Evolutionary conservation across 2,888 invertebrate genomes (phyloP).

Genomic region (Meteorus cinctellus): DNA sequence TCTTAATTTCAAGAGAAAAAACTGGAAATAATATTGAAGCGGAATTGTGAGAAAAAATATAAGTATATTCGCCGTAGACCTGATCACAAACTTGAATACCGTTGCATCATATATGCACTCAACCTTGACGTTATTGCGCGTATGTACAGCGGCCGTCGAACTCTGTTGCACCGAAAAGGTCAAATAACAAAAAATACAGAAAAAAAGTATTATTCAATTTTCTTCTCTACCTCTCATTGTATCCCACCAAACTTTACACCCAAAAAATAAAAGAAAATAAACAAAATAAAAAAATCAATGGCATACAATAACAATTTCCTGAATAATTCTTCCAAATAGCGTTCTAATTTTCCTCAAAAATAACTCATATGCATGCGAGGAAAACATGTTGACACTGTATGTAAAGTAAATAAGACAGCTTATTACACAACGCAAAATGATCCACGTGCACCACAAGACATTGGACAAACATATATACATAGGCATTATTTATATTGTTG

Average conservation of each 20-base stretch:
- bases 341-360: no score
- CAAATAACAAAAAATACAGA: slow-evolving; percentile 53
- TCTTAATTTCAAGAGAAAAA: not conserved
- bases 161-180: slow-evolving; percentile 61
- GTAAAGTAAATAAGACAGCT: not conserved
- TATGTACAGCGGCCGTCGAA: slow-evolving; percentile 62
- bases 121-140: slow-evolving; percentile 58
- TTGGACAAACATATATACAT: not conserved
- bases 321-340: no score
- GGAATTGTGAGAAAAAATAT: not conserved
- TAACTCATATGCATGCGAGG: not conserved
- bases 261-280: no score
- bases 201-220: no score
- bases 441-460: slow-evolving; percentile 7
- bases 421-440: slow-evolving; percentile 4
- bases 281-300: no score
- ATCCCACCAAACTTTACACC: no score
- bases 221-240: no score
- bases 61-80: not conserved
- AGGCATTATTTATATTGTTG: not conserved
- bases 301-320: no score
- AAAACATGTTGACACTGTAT: slow-evolving; percentile 4
- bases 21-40: not conserved
- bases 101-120: slow-evolving; percentile 61
- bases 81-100: slow-evolving; percentile 40